These are phyloP conservation scores for Acanthis flammea DNA, from an alignment of 2,797 vertebrate species.

Conservation along the genomic window DNA sequence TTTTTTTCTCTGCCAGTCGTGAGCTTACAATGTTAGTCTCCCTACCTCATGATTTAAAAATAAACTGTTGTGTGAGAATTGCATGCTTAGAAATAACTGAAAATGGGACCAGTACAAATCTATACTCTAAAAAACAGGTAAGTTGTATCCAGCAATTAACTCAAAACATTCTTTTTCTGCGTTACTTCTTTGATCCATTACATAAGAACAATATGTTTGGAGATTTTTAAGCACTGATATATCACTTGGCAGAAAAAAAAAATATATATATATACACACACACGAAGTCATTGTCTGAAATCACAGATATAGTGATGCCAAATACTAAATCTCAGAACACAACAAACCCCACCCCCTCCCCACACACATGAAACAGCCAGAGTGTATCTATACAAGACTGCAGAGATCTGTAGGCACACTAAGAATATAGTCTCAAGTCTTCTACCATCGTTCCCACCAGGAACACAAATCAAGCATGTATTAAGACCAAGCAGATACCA, in stretches of 20 bases:
- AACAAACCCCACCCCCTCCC: background rate
- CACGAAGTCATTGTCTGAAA: conserved; percentile 49
- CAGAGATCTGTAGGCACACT: background rate
- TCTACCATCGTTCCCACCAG: conserved; percentile 10
- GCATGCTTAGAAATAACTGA: background rate
- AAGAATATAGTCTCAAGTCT: background rate
- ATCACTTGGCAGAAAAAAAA: conserved; percentile 28
- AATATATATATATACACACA: background rate
- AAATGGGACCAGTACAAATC: conserved; percentile 13
- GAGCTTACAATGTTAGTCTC: background rate
- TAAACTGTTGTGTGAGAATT: background rate
- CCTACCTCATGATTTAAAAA: background rate
- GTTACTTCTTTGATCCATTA: conserved; percentile 61
- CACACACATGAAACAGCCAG: background rate
- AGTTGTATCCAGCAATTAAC: conserved; percentile 35
- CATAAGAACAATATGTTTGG: conserved; percentile 44
- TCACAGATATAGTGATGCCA: conserved; percentile 9
- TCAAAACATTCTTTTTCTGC: conserved; percentile 48
- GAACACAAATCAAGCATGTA: conserved; percentile 46
- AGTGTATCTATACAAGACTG: background rate
- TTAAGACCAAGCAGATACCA: conserved; percentile 38
- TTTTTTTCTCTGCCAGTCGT: background rate
- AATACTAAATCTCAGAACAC: conserved; percentile 38
- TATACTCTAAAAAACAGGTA: conserved; percentile 24
- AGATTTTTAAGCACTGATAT: conserved; percentile 60